phyloP scores from a whole-genome alignment of 2,113 vertebrate genomes.

The cattle (Bos taurus) region DNA sequence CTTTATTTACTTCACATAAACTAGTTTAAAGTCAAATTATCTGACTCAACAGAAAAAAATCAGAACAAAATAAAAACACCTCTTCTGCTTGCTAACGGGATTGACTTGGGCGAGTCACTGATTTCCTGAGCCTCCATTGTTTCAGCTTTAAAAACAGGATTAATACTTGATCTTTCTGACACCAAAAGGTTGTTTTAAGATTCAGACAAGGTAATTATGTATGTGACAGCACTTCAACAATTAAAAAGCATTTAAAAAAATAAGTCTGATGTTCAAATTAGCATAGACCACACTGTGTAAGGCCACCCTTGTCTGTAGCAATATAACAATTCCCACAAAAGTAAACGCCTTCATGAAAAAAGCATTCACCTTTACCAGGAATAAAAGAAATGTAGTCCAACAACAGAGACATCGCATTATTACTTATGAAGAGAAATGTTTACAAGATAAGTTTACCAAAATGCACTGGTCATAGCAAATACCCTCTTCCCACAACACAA shows the following conservation, averaged over 20 bases:
- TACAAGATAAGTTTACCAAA: conserved; percentile 4
- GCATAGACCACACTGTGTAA: not conserved
- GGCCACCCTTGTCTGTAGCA: not conserved
- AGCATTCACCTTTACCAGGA: not conserved
- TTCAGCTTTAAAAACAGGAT: conserved; percentile 12
- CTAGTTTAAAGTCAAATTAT: not conserved
- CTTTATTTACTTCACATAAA: not conserved
- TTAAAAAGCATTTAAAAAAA: not conserved
- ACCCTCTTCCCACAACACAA: too few species aligned
- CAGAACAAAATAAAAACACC: not conserved
- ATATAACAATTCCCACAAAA: not conserved
- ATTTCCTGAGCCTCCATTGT: not conserved
- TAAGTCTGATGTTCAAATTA: not conserved
- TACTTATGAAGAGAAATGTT: conserved; percentile 1
- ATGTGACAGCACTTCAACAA: not conserved
- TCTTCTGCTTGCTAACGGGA: not conserved
- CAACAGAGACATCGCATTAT: not conserved
- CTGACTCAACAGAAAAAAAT: not conserved
- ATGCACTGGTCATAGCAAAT: too few species aligned
- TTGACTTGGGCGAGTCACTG: not conserved
- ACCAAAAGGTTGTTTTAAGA: not conserved
- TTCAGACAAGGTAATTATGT: not conserved
- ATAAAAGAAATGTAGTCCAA: not conserved
- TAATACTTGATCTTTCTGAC: not conserved
- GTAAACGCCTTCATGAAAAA: not conserved